phyloP scores from a whole-genome alignment of 2,113 vertebrate species.

The Bettongia penicillata region DNA sequence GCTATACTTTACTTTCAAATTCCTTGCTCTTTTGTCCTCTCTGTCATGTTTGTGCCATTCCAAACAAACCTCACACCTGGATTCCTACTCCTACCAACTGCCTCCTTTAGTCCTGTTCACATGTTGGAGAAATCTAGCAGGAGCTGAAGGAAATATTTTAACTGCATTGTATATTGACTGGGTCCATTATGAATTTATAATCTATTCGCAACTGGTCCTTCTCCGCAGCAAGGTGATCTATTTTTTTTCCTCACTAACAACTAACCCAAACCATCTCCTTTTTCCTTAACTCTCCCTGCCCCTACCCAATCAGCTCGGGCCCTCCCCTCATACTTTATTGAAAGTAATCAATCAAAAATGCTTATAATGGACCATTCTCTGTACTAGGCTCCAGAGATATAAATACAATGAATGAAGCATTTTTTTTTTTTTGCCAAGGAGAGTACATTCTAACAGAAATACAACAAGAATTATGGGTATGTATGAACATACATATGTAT shows the following conservation, averaged over 20 bases:
- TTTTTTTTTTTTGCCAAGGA: background rate
- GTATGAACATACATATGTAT: no score
- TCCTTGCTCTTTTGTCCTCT: background rate
- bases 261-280: background rate
- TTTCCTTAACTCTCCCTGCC: background rate
- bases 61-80: background rate
- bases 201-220: background rate
- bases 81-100: background rate
- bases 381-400: background rate
- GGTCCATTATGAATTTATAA: background rate
- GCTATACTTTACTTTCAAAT: background rate
- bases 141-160: background rate
- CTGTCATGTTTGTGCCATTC: background rate
- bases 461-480: background rate
- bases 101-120: background rate
- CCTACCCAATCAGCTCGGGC: background rate
- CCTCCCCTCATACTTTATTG: background rate
- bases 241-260: background rate
- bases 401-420: background rate
- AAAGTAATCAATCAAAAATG: background rate
- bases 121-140: background rate
- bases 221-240: background rate
- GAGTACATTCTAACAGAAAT: background rate
- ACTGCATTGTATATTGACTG: background rate
- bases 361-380: background rate